Percentiles rank a stretch among this genome's conserved stretches.
These are phyloP conservation scores for Drosophila gaucha DNA, from an alignment of 2,888 invertebrate genomes.

Conservation along the genomic window DNA sequence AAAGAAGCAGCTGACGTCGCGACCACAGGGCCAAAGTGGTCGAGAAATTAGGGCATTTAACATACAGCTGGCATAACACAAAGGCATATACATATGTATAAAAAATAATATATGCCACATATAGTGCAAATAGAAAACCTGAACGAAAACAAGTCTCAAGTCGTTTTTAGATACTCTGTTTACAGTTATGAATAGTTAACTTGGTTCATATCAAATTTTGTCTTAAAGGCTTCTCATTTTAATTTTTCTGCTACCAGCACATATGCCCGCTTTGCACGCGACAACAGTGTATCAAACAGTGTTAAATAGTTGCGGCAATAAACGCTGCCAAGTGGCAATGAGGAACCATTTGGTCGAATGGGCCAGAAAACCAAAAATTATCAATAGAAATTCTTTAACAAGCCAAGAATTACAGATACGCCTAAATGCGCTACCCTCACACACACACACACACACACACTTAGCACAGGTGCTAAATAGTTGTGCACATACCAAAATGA, in stretches of 20 bases:
- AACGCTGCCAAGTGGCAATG: constrained; percentile 15
- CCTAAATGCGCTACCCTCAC: background rate
- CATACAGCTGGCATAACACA: constrained; percentile 52
- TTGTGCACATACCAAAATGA: constrained; percentile 51
- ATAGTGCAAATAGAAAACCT: background rate
- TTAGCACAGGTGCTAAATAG: constrained; percentile 57
- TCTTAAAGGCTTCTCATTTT: background rate
- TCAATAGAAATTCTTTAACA: constrained; percentile 60
- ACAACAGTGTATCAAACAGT: constrained; percentile 10
- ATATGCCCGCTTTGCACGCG: background rate
- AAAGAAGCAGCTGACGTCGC: constrained; percentile 35
- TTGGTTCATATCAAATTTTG: background rate
- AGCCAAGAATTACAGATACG: constrained; percentile 21
- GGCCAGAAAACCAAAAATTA: constrained; percentile 16
- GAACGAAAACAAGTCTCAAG: background rate
- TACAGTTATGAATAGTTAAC: background rate
- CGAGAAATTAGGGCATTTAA: constrained; percentile 77
- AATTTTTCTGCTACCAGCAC: background rate
- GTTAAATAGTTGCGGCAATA: constrained; percentile 52
- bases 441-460: background rate
- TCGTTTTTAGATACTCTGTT: background rate
- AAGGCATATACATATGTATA: constrained; percentile 1
- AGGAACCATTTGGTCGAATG: constrained; percentile 14
- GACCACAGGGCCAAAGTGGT: constrained; percentile 18
- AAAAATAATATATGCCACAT: background rate